These are phyloP conservation scores for Loxodonta africana DNA, from an alignment of 2,113 vertebrate species.

Conservation along the genomic window DNA sequence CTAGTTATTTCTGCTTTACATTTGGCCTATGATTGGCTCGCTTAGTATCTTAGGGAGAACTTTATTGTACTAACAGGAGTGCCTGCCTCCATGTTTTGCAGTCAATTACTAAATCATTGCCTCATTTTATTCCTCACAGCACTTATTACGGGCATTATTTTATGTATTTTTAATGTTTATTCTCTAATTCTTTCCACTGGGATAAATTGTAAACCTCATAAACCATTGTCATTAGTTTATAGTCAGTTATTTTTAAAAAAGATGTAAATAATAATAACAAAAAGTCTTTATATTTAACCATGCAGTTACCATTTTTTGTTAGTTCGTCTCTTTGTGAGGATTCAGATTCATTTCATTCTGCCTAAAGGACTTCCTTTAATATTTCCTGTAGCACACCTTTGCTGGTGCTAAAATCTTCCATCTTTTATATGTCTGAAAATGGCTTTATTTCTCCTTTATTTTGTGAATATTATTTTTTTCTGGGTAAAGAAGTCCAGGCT, in stretches of 20 bases:
- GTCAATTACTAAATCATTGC: background rate
- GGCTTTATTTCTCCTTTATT: background rate
- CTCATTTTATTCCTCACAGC: background rate
- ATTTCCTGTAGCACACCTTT: background rate
- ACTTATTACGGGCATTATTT: background rate
- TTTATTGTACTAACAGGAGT: background rate
- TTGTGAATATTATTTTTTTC: background rate
- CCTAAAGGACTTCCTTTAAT: background rate
- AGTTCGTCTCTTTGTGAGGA: background rate
- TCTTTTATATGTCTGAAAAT: background rate
- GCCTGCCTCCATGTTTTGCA: background rate
- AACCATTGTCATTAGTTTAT: background rate
- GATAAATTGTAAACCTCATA: background rate
- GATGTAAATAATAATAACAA: background rate
- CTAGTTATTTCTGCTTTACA: background rate
- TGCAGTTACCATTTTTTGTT: background rate
- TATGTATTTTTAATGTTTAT: background rate
- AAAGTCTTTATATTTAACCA: background rate
- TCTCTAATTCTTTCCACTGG: background rate
- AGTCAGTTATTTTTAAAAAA: conserved; percentile 20
- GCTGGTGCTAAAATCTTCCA: background rate
- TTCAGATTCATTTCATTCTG: background rate
- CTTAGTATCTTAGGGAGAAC: background rate
- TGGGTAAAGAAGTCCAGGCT: background rate
- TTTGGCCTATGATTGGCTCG: background rate